phyloP scores from a whole-genome alignment of 2,797 vertebrate species.

The Pangasius mekongensis region DNA sequence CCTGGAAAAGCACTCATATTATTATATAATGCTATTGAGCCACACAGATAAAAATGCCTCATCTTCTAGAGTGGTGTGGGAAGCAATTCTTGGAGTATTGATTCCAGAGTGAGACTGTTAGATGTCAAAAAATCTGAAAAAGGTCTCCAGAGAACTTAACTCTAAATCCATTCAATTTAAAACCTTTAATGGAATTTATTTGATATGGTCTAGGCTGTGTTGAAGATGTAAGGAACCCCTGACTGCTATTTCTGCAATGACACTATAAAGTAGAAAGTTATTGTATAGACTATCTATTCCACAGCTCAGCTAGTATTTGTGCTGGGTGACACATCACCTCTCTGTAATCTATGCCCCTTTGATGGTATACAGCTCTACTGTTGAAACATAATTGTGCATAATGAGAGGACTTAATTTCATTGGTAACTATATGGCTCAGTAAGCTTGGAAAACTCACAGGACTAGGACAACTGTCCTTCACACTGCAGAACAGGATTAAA shows the following conservation, averaged over 20 bases:
- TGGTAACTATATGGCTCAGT: neutral
- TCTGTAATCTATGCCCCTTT: neutral
- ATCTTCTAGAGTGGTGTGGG: conserved; percentile 19
- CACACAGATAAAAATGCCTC: conserved; percentile 1
- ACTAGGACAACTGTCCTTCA: neutral
- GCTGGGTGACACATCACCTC: neutral
- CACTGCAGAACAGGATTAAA: neutral
- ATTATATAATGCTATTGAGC: conserved; percentile 5
- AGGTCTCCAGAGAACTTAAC: neutral
- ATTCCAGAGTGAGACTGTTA: neutral
- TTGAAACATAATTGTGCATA: neutral
- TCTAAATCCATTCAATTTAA: conserved; percentile 4
- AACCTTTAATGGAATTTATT: conserved; percentile 10
- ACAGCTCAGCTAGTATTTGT: neutral
- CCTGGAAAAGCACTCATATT: conserved; percentile 17
- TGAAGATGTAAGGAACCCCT: neutral
- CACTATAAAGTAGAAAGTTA: neutral
- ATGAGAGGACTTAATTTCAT: neutral
- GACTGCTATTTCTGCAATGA: neutral
- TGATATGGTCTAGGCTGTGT: neutral
- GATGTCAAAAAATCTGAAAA: conserved; percentile 18
- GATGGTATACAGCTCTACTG: neutral
- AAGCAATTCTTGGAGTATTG: conserved; percentile 21
- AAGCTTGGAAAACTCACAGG: neutral
- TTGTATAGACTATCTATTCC: neutral